Conservation (phyloP, 2,113 vertebrate genomes). For the Hymenochirus boettgeri region DNA sequence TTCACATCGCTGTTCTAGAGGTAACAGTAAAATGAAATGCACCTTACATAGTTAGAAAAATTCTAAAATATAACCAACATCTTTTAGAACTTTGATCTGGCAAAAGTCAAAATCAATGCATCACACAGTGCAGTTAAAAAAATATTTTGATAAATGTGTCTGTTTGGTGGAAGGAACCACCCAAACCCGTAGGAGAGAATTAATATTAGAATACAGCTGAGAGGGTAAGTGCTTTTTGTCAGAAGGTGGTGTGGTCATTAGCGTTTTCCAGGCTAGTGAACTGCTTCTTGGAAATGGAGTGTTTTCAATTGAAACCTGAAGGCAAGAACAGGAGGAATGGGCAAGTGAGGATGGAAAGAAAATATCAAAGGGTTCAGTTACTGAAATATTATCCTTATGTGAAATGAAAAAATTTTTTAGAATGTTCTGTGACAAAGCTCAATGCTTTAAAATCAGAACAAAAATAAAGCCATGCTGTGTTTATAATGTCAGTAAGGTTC, state of each 20-base stretch:
- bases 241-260: slow-evolving; percentile 6
- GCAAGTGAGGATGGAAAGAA: not conserved
- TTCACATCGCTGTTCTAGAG: too few relatives aligned
- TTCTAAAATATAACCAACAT: too few relatives aligned
- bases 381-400: not conserved
- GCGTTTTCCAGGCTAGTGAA: slow-evolving; percentile 1
- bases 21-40: too few relatives aligned
- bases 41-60: too few relatives aligned
- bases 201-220: not conserved
- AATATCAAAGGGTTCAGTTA: not conserved
- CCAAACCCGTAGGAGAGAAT: not conserved
- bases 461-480: too few relatives aligned
- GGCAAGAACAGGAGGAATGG: not conserved
- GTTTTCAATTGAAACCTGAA: slow-evolving; percentile 7
- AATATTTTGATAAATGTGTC: not conserved
- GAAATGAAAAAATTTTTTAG: not conserved
- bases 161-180: not conserved
- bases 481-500: too few relatives aligned
- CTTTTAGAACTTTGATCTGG: not conserved
- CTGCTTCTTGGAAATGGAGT: slow-evolving; percentile 10
- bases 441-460: too few relatives aligned
- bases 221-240: not conserved
- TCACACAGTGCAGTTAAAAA: not conserved
- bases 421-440: not conserved
- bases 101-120: slow-evolving; percentile 16